phyloP scores from a whole-genome alignment of 2,113 vertebrate species.

The Scytalopus superciliaris region DNA sequence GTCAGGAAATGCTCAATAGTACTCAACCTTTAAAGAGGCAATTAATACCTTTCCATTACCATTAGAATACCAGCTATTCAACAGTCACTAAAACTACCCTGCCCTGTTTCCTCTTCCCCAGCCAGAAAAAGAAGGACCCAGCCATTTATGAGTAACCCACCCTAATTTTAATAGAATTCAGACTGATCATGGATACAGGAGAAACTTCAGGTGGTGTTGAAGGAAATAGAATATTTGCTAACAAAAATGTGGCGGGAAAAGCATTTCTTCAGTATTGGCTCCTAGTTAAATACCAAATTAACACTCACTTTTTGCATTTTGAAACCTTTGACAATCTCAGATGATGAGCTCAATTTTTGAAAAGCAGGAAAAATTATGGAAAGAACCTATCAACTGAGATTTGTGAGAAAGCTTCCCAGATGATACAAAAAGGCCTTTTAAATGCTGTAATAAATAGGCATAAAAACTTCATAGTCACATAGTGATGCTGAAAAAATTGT shows the following conservation, averaged over 20 bases:
- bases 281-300: neutral
- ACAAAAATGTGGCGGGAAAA: neutral
- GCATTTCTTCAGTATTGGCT: neutral
- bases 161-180: neutral
- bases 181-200: neutral
- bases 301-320: neutral
- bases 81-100: neutral
- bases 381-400: neutral
- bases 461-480: neutral
- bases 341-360: neutral
- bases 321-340: neutral
- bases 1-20: neutral
- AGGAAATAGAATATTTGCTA: neutral
- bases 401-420: neutral
- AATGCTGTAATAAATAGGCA: neutral
- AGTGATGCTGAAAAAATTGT: neutral
- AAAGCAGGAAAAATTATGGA: neutral
- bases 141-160: neutral
- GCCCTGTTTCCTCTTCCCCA: neutral
- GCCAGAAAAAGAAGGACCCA: neutral
- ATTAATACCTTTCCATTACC: neutral
- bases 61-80: neutral
- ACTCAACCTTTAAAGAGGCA: neutral
- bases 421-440: neutral
- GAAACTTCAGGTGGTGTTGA: neutral